Percentiles rank a stretch among this genome's conserved stretches.
Evolutionary conservation across 2,888 invertebrate genomes (phyloP).

Genomic region (Plebejus argus): DNA sequence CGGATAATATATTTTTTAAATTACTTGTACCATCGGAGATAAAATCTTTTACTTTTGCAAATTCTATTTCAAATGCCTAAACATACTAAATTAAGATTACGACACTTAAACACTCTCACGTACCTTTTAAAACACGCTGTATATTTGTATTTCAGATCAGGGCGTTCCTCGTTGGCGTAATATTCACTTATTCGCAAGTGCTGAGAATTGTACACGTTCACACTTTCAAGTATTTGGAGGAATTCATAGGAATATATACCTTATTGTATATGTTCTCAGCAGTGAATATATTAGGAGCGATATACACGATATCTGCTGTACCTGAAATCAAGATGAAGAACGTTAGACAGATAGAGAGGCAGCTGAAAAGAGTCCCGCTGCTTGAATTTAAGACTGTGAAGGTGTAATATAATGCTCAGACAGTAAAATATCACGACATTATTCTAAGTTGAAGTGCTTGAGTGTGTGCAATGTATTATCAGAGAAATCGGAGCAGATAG

Average conservation of each 20-base stretch:
- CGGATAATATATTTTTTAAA: not conserved
- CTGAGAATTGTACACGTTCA: conserved; percentile 60
- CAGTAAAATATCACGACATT: no score
- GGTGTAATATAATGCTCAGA: not conserved
- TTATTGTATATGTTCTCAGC: conserved; percentile 62
- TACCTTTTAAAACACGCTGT: not conserved
- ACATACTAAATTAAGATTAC: not conserved
- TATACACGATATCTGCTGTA: conserved; percentile 59
- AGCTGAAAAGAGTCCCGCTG: conserved; percentile 59
- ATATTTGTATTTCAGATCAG: conserved; percentile 57
- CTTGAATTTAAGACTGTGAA: conserved; percentile 49
- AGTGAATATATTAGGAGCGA: conserved; percentile 62
- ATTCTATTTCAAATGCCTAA: not conserved
- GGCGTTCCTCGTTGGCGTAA: conserved; percentile 53
- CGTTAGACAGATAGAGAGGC: conserved; percentile 61
- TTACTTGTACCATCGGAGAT: not conserved
- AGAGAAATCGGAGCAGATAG: no score
- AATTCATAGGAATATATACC: conserved; percentile 60
- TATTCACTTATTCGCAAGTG: conserved; percentile 59
- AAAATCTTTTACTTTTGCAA: not conserved
- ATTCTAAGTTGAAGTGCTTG: no score
- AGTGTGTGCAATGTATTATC: no score
- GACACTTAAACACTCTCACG: not conserved
- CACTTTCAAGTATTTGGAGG: conserved; percentile 60
- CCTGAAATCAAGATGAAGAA: conserved; percentile 56